Percentiles rank a stretch among this genome's conserved stretches.
Evolutionary conservation across 2,113 vertebrate genomes (phyloP).

Genomic region (Perca schrenkii): DNA sequence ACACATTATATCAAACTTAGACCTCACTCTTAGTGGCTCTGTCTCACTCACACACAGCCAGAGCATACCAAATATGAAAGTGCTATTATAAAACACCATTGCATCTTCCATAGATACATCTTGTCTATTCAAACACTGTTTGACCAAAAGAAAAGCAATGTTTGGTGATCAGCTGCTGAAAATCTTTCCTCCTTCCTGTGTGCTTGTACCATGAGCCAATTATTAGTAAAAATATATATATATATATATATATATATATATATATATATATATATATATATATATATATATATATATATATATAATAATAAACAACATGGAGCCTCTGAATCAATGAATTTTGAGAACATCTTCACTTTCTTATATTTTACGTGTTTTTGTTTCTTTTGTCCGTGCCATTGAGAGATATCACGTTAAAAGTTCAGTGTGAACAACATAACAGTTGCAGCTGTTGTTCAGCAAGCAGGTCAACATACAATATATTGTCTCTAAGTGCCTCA

Average conservation of each 20-base stretch:
- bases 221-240: neutral
- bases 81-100: neutral
- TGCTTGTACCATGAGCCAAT: neutral
- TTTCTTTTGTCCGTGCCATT: neutral
- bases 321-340: neutral
- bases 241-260: neutral
- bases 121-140: neutral
- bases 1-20: neutral
- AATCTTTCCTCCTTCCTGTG: neutral
- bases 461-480: neutral
- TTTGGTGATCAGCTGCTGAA: neutral
- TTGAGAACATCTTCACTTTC: neutral
- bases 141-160: neutral
- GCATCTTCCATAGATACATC: neutral
- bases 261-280: neutral
- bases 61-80: neutral
- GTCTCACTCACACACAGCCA: neutral
- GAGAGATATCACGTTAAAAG: neutral
- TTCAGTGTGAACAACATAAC: neutral
- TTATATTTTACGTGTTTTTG: neutral
- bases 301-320: too few species aligned
- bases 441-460: slow-evolving; percentile 36
- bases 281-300: neutral
- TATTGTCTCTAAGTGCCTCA: slow-evolving; percentile 11
- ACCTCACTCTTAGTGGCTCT: slow-evolving; percentile 4